These are phyloP conservation scores for Halichondria panicea DNA, from an alignment of 37 sponge, comb jelly and placozoan species.

Conservation along the genomic window DNA sequence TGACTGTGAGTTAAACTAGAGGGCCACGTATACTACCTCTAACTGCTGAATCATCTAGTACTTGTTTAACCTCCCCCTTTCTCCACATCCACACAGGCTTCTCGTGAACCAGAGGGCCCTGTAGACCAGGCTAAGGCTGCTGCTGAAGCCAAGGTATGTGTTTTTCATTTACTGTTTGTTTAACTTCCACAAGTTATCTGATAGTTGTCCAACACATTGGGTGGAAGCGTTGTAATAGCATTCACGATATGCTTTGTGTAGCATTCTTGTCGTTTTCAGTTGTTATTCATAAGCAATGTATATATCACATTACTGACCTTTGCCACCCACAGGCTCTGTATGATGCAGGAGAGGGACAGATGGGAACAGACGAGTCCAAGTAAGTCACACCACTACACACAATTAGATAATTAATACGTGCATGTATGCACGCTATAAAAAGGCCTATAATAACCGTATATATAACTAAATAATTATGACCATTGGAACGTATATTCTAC, in stretches of 20 bases:
- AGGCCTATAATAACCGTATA: background rate
- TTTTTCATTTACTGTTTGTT: background rate
- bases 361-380: slow-evolving; percentile 81
- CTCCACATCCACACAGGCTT: slow-evolving; percentile 31
- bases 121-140: slow-evolving; percentile 61
- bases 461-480: too few species aligned
- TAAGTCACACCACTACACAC: too few species aligned
- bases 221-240: too few species aligned
- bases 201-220: too few species aligned
- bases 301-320: too few species aligned
- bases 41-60: background rate
- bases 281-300: too few species aligned
- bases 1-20: slow-evolving; percentile 34
- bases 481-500: too few species aligned
- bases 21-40: background rate
- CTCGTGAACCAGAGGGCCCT: slow-evolving; percentile 43
- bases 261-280: too few species aligned
- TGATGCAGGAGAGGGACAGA: slow-evolving; percentile 79
- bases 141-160: slow-evolving; percentile 64
- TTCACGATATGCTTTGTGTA: too few species aligned
- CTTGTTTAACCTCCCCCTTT: background rate
- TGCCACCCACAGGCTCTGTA: slow-evolving; percentile 50
- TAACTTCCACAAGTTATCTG: too few species aligned
- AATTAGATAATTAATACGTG: too few species aligned
- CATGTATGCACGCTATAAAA: too few species aligned